phyloP scores from a whole-genome alignment of 2,113 vertebrate genomes.

The Pelodiscus sinensis region DNA sequence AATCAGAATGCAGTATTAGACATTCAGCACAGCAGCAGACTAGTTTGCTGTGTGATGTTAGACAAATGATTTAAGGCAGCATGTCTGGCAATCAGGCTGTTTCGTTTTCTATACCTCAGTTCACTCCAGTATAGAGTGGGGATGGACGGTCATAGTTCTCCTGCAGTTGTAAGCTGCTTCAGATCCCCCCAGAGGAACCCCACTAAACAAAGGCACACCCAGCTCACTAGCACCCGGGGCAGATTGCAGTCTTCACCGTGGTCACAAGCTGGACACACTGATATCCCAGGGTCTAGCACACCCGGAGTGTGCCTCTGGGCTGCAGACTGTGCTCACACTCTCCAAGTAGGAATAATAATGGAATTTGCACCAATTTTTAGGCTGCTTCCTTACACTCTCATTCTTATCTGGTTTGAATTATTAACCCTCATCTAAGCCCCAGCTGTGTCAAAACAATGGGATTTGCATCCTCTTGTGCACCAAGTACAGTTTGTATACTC shows the following conservation, averaged over 20 bases:
- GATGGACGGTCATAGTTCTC: not conserved
- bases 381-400: not conserved
- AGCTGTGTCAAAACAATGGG: not conserved
- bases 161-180: not conserved
- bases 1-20: not conserved
- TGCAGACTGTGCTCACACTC: not conserved
- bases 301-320: not conserved
- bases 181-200: not conserved
- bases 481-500: not conserved
- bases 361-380: not conserved
- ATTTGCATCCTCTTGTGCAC: not conserved
- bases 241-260: not conserved
- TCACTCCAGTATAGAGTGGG: too few relatives aligned
- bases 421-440: not conserved
- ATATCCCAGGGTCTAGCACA: not conserved
- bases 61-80: not conserved
- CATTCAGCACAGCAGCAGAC: not conserved
- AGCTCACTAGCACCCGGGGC: not conserved
- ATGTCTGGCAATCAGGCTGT: not conserved
- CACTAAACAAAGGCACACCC: not conserved
- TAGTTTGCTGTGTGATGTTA: not conserved
- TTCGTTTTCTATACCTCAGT: not conserved
- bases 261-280: not conserved
- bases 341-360: not conserved
- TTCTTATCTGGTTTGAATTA: not conserved